phyloP scores from a whole-genome alignment of 2,888 invertebrate genomes.

The Latrodectus hesperus region DNA sequence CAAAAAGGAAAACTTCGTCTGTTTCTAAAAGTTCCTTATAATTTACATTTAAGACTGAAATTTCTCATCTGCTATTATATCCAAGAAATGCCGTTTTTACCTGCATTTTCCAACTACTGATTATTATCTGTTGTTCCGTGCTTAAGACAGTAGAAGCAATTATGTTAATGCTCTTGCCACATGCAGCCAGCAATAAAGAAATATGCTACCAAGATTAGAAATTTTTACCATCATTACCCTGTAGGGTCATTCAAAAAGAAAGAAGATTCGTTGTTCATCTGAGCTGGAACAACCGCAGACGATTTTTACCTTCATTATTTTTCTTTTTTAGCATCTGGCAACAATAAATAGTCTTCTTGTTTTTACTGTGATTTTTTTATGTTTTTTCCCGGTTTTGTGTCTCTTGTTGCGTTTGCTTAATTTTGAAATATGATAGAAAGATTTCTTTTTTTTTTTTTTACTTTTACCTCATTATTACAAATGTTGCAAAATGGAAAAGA shows the following conservation, averaged over 20 bases:
- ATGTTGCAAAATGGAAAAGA: no score
- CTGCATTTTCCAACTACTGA: slow-evolving; percentile 11
- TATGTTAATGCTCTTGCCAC: slow-evolving; percentile 41
- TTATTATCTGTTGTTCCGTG: slow-evolving; percentile 48
- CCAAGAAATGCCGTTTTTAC: slow-evolving; percentile 1
- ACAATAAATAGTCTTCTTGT: slow-evolving; percentile 38
- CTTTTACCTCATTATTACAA: no score
- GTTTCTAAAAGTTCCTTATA: slow-evolving; percentile 11
- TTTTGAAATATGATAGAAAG: not conserved
- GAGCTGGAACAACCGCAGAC: slow-evolving; percentile 19
- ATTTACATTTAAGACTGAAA: slow-evolving; percentile 14
- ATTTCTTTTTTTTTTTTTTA: no score
- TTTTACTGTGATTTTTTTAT: not conserved
- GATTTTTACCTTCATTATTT: slow-evolving; percentile 14
- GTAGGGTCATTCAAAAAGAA: slow-evolving; percentile 51
- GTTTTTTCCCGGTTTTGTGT: not conserved
- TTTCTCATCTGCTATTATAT: slow-evolving; percentile 34
- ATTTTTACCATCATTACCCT: slow-evolving; percentile 51
- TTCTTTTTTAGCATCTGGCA: slow-evolving; percentile 15
- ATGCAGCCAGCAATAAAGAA: slow-evolving; percentile 47
- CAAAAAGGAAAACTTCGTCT: not conserved
- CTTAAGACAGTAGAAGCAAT: slow-evolving; percentile 44
- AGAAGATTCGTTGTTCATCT: slow-evolving; percentile 22
- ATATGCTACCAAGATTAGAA: slow-evolving; percentile 50
- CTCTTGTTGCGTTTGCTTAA: not conserved